Evolutionary conservation across 2,888 invertebrate genomes (phyloP).

Genomic region (Trichogramma dendrolimi): DNA sequence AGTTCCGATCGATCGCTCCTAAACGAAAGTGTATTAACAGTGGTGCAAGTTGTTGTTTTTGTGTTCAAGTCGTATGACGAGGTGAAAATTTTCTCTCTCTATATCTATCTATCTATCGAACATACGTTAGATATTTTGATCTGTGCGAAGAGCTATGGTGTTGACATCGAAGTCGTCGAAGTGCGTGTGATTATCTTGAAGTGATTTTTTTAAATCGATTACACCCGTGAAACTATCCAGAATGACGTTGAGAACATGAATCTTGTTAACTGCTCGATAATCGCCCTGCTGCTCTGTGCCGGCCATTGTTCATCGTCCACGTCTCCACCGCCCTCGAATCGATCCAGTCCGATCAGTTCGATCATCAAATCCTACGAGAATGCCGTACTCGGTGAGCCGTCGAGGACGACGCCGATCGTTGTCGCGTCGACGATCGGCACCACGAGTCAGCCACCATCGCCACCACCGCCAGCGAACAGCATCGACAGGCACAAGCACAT

Average conservation of each 20-base stretch:
- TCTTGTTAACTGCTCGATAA: constrained; percentile 1
- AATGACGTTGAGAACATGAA: constrained; percentile 24
- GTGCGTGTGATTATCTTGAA: neutral
- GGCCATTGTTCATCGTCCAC: neutral
- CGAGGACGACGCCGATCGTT: too few relatives aligned
- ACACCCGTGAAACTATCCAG: constrained; percentile 5
- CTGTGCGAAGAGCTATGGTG: too few relatives aligned
- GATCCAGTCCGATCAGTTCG: neutral
- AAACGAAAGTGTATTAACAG: constrained; percentile 31
- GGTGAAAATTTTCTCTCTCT: too few relatives aligned
- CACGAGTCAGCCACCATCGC: too few relatives aligned
- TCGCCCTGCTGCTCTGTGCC: constrained; percentile 5
- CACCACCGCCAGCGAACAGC: too few relatives aligned
- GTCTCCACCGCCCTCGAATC: neutral
- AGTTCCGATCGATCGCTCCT: constrained; percentile 40
- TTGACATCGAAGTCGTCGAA: too few relatives aligned
- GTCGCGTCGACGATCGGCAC: too few relatives aligned
- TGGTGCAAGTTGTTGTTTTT: neutral
- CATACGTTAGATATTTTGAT: too few relatives aligned
- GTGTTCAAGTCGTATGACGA: neutral
- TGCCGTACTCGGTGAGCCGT: neutral
- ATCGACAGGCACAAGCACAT: too few relatives aligned
- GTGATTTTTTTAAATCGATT: neutral
- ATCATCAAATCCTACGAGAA: constrained; percentile 17
- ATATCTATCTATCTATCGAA: too few relatives aligned